These are phyloP conservation scores for Neomonachus schauinslandi DNA, from an alignment of 2,113 vertebrate species.

Conservation along the genomic window DNA sequence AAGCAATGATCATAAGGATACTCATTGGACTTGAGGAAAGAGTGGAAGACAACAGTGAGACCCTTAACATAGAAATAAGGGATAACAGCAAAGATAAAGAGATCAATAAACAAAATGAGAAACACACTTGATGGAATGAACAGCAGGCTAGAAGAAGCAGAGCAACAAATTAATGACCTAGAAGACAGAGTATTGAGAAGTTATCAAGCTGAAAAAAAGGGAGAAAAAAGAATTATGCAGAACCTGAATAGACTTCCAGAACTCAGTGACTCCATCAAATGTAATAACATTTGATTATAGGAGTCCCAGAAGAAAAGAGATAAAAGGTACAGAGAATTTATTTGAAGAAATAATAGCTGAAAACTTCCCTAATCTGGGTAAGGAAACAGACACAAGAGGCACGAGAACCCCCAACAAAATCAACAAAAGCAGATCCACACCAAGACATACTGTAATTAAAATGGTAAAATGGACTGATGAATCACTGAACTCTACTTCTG, in stretches of 20 bases:
- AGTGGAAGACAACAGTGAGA: background rate
- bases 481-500: background rate
- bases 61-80: background rate
- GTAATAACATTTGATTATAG: background rate
- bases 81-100: background rate
- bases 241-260: background rate
- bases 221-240: background rate
- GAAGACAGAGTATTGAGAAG: background rate
- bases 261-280: background rate
- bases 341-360: background rate
- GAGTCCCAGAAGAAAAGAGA: background rate
- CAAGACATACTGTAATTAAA: background rate
- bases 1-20: background rate
- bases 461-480: too few species aligned
- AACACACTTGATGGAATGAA: background rate
- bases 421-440: background rate
- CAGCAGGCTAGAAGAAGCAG: background rate
- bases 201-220: background rate
- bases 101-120: background rate
- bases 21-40: background rate
- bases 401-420: background rate
- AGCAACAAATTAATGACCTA: background rate
- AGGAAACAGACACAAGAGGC: background rate
- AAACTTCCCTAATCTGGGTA: background rate
- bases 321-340: background rate